Evolutionary conservation across 2,113 vertebrate species (phyloP).

Genomic region (Noturus placidus): DNA sequence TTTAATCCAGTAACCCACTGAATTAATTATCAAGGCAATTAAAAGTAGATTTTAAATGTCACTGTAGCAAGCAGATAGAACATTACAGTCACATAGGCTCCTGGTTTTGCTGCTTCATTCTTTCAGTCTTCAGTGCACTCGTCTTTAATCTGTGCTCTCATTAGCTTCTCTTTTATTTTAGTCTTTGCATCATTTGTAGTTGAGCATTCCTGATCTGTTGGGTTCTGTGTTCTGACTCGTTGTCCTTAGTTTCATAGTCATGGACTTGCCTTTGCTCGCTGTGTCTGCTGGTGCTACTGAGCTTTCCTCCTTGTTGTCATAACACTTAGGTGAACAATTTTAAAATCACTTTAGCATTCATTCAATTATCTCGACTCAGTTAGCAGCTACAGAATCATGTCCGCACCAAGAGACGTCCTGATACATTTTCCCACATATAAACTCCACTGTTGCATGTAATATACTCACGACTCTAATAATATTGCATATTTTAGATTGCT

Average conservation of each 20-base stretch:
- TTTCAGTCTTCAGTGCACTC: not conserved
- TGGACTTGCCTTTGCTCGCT: not conserved
- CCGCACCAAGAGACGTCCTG: not conserved
- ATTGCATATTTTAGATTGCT: not conserved
- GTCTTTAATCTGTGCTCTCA: not conserved
- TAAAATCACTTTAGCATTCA: not conserved
- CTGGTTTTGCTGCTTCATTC: not conserved
- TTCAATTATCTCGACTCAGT: conserved; percentile 7
- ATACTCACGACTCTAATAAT: not conserved
- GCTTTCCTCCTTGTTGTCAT: not conserved
- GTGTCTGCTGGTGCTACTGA: not conserved
- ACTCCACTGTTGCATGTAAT: not conserved
- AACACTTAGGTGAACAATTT: not conserved
- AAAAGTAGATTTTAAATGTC: not conserved
- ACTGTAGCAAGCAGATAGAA: not conserved
- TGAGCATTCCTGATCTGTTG: not conserved
- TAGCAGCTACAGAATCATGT: not conserved
- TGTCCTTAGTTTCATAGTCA: not conserved
- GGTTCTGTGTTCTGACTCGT: not conserved
- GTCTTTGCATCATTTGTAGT: not conserved
- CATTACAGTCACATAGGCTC: not conserved
- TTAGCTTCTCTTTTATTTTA: not conserved
- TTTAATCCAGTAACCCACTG: not conserved
- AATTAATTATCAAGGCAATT: not conserved
- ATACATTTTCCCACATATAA: not conserved